Percentiles rank a stretch among this genome's conserved stretches.
Evolutionary conservation across 2,113 vertebrate genomes (phyloP).

Genomic region (Tetraodon nigroviridis): DNA sequence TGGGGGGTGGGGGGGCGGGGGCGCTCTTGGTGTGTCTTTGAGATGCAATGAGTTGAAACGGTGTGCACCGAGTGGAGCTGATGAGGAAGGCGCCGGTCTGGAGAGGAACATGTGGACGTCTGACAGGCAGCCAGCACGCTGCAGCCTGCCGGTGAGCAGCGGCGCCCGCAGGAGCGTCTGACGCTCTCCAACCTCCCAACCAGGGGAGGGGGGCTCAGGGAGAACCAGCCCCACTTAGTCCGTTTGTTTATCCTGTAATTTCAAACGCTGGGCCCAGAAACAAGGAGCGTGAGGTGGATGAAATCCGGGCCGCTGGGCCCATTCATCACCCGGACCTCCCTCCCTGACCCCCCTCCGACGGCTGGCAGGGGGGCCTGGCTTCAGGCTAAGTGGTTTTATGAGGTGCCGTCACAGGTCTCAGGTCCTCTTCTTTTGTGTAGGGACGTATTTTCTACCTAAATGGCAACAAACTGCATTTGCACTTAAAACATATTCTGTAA

Average conservation of each 20-base stretch:
- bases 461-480: slow-evolving; percentile 76
- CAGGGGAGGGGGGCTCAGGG: too few species aligned
- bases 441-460: slow-evolving; percentile 67
- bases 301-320: slow-evolving; percentile 52
- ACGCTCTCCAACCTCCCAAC: slow-evolving; percentile 13
- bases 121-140: slow-evolving; percentile 48
- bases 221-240: slow-evolving; percentile 47
- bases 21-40: slow-evolving; percentile 69
- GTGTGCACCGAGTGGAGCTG: slow-evolving; percentile 69
- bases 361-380: slow-evolving; percentile 56
- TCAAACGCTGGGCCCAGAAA: slow-evolving; percentile 45
- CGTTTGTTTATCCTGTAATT: slow-evolving; percentile 53
- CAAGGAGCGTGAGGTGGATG: slow-evolving; percentile 54
- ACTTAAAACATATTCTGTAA: slow-evolving; percentile 81
- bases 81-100: slow-evolving; percentile 63
- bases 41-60: slow-evolving; percentile 68
- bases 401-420: slow-evolving; percentile 58
- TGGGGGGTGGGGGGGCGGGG: slow-evolving; percentile 47
- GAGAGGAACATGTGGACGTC: slow-evolving; percentile 63
- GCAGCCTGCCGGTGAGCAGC: slow-evolving; percentile 43
- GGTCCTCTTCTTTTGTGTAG: slow-evolving; percentile 65
- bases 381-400: slow-evolving; percentile 74
- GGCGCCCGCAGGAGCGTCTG: slow-evolving; percentile 42
- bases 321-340: slow-evolving; percentile 63
- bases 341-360: slow-evolving; percentile 58